A percentile compares a stretch with the other conserved stretches of the same genome.
Evolutionary conservation across 1,140 invertebrate species (phyloP).

Genomic region (Drosophila aff.): DNA sequence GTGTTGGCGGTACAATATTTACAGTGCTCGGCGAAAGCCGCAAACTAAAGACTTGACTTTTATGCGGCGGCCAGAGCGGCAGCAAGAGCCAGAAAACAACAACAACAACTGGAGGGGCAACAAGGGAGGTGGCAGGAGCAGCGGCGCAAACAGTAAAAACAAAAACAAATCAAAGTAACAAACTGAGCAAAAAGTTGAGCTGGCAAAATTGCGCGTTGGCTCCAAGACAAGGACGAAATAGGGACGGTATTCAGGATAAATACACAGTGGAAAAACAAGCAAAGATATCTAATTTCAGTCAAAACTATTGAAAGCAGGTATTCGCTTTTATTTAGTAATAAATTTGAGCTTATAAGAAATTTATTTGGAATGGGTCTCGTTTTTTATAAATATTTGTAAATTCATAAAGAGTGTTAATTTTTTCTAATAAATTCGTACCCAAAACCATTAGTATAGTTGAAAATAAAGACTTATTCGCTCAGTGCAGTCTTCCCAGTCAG

Average conservation of each 20-base stretch:
- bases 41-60: conserved; percentile 82
- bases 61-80: conserved; percentile 54
- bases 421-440: too few species aligned
- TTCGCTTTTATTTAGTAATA: not conserved
- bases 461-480: not conserved
- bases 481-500: conserved; percentile 28
- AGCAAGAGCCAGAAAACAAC: conserved; percentile 22
- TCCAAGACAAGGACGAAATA: conserved; percentile 47
- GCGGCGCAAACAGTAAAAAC: conserved; percentile 52
- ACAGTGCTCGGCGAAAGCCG: conserved; percentile 60
- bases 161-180: conserved; percentile 84
- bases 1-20: conserved; percentile 67
- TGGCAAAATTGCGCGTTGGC: conserved; percentile 77
- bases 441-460: not conserved
- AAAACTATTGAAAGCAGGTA: not conserved
- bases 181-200: conserved; percentile 80
- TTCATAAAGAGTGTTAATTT: too few species aligned
- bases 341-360: too few species aligned
- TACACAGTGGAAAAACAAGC: conserved; percentile 1
- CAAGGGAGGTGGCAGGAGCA: conserved; percentile 15
- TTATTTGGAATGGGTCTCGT: too few species aligned
- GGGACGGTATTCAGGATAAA: conserved; percentile 11
- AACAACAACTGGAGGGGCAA: conserved; percentile 23
- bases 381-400: too few species aligned
- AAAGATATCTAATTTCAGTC: not conserved